Evolutionary conservation across 2,888 invertebrate genomes (phyloP).

Genomic region (Cerastoderma edule): DNA sequence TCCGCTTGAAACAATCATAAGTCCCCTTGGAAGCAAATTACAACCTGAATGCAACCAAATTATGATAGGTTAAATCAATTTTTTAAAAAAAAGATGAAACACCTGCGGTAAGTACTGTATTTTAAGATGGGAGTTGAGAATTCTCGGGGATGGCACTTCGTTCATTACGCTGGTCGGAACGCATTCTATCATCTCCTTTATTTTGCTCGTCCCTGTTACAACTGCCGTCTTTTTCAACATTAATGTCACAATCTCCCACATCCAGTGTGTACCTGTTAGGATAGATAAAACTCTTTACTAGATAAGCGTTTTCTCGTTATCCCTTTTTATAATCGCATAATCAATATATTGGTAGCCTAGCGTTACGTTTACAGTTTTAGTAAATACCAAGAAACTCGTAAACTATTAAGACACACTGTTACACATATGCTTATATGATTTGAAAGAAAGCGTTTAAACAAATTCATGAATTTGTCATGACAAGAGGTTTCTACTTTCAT

Average conservation of each 20-base stretch:
- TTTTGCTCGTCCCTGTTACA: conserved; percentile 32
- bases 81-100: not conserved
- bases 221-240: conserved; percentile 7
- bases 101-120: conserved; percentile 40
- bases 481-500: too few relatives aligned
- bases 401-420: not conserved
- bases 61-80: not conserved
- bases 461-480: not conserved
- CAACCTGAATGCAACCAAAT: not conserved
- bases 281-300: not conserved
- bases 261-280: conserved; percentile 45
- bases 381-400: not conserved
- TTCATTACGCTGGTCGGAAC: not conserved
- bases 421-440: not conserved
- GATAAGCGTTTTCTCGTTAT: not conserved
- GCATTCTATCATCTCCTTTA: conserved; percentile 29
- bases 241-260: conserved; percentile 39
- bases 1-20: too few relatives aligned
- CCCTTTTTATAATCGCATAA: not conserved
- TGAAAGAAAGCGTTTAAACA: not conserved
- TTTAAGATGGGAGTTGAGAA: conserved; percentile 38
- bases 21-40: too few relatives aligned
- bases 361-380: not conserved
- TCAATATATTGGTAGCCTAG: not conserved
- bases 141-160: conserved; percentile 25